phyloP scores from a whole-genome alignment of 2,113 vertebrate species.

The Gambusia affinis region DNA sequence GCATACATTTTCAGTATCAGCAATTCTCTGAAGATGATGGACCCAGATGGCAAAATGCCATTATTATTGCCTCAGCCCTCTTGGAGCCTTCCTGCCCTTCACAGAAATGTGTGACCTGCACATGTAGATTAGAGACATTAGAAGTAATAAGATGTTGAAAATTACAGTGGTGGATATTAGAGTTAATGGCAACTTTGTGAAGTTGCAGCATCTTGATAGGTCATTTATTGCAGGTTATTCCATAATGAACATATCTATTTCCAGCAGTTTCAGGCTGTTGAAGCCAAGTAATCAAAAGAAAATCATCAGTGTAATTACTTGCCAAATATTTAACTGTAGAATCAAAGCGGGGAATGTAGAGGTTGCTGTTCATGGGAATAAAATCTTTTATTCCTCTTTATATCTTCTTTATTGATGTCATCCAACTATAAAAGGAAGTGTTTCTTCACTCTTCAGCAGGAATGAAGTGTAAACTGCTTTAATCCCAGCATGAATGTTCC shows the following conservation, averaged over 20 bases:
- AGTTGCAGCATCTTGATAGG: too few relatives aligned
- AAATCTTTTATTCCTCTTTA: constrained; percentile 4
- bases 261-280: not conserved
- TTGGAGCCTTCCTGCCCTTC: constrained; percentile 5
- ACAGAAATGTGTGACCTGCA: constrained; percentile 1
- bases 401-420: constrained; percentile 7
- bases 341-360: constrained; percentile 7
- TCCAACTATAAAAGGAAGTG: constrained; percentile 26
- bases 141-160: not conserved
- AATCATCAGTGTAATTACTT: too few relatives aligned
- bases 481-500: constrained; percentile 20
- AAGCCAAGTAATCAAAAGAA: not conserved
- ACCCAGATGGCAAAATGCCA: constrained; percentile 35
- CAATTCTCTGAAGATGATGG: constrained; percentile 26
- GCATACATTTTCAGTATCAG: constrained; percentile 38
- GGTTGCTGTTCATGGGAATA: not conserved
- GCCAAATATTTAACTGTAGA: not conserved
- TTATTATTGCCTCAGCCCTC: too few relatives aligned
- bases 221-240: not conserved
- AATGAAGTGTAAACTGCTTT: constrained; percentile 28
- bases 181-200: too few relatives aligned
- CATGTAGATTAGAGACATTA: not conserved
- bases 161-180: too few relatives aligned
- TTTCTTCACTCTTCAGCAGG: not conserved
- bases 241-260: not conserved